Base-by-base conservation (phyloP, 2,113 vertebrate genomes). In the Upupa epops region DNA sequence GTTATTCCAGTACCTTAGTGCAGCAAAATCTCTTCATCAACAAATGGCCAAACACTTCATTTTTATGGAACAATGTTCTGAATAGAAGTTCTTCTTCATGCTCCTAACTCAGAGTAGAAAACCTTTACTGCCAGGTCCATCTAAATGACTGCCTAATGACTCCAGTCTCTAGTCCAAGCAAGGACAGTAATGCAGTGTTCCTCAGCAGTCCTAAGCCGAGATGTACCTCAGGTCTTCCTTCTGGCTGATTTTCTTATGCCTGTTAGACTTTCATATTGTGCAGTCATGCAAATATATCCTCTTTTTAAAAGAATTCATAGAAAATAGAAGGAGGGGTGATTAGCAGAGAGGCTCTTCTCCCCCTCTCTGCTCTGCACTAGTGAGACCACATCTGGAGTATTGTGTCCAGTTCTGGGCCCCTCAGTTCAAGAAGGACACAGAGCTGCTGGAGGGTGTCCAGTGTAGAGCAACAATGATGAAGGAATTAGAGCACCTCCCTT, bases 1-100 rank as follows among this genome's bases (percentile, higher is more conserved):
- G 29, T 0, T 0, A 70, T 22, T 32, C 40, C 55, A 11, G 3
- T 29, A 45, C 8, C 21, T 40, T 32, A 65, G 58, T n/a, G 59
- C 0, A 29, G 4, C 11, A 79, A 88, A 75, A 68, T 11, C 4
- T 83, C n/a, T 93, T 55, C 6, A 48, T 51, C 24, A 45, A 17
- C 22, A 78, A 70, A 49, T 17, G 76, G 17, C 18, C 29, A 72
- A 85, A 79, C 3, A 19, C 16, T 69, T 85, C 8, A 36, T 36
- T 91, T 85, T 64, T 36, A 48, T 15, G 14, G 34, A 75, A 64
- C 2, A 48, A 13, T 9, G 2, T 74, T 85, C 18, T 55, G 31
- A 66, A 11, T 9, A 86, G n/a, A 72, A 73, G 16, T 72, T 76
- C 45, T 58, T 54, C 64, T 49, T 75, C 42, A 52, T 13, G 4